phyloP scores from a whole-genome alignment of 2,888 invertebrate genomes.

The Drosophila kokeensis region DNA sequence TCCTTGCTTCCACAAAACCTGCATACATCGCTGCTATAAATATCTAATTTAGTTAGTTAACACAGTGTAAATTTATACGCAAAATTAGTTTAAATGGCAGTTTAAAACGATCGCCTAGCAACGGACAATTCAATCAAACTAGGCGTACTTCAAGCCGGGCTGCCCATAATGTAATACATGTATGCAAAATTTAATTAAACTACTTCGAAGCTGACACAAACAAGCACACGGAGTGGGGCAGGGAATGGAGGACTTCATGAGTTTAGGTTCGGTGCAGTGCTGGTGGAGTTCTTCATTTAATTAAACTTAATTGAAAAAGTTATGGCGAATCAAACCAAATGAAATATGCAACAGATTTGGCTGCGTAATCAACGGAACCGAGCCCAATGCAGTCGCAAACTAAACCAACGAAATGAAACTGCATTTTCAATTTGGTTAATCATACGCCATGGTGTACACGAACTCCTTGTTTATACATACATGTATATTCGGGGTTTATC shows the following conservation, averaged over 20 bases:
- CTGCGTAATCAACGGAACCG: conserved; percentile 57
- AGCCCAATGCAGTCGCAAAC: conserved; percentile 31
- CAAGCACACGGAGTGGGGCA: background rate
- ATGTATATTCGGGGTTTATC: conserved; percentile 32
- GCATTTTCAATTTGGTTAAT: conserved; percentile 55
- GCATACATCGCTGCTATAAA: too few species aligned
- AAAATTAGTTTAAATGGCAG: conserved; percentile 7
- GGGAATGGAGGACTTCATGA: too few species aligned
- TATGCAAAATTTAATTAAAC: conserved; percentile 50
- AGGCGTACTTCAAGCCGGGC: conserved; percentile 29
- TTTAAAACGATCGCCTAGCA: conserved; percentile 1
- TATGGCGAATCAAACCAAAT: conserved; percentile 72
- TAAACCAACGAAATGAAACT: conserved; percentile 21
- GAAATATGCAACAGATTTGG: conserved; percentile 75
- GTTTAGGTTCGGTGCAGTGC: conserved; percentile 17
- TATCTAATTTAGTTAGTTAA: background rate
- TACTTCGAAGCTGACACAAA: conserved; percentile 2
- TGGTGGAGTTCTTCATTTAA: conserved; percentile 62
- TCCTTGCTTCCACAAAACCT: too few species aligned
- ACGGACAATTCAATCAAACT: conserved; percentile 44
- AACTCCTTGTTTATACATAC: background rate
- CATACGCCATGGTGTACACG: conserved; percentile 44
- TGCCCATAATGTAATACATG: conserved; percentile 21
- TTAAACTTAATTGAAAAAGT: conserved; percentile 77
- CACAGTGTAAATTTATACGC: background rate